Evolutionary conservation across 2,113 vertebrate genomes (phyloP).

Genomic region (Takifugu flavidus): DNA sequence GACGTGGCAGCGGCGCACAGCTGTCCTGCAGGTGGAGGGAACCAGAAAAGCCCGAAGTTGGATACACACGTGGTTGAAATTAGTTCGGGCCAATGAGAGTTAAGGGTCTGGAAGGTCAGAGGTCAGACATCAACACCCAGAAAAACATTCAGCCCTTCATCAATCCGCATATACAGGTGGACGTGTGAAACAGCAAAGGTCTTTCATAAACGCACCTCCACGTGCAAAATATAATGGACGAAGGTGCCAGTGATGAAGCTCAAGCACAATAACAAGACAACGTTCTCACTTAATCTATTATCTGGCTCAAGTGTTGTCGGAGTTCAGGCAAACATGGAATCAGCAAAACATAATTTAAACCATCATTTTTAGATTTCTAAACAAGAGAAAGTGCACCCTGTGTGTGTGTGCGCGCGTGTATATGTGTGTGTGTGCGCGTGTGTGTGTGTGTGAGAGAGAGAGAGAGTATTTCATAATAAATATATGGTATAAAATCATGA

Average conservation of each 20-base stretch:
- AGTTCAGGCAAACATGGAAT: too few species aligned
- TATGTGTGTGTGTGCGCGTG: too few species aligned
- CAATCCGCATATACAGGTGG: too few species aligned
- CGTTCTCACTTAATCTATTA: not conserved
- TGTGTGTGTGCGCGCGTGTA: too few species aligned
- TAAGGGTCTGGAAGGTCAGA: conserved; percentile 7
- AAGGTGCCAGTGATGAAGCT: not conserved
- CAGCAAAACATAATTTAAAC: too few species aligned
- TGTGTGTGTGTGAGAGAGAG: too few species aligned
- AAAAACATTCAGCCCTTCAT: not conserved
- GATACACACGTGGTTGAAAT: conserved; percentile 25
- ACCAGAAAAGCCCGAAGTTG: not conserved
- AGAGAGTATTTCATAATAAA: too few species aligned
- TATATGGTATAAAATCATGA: too few species aligned
- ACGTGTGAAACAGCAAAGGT: not conserved
- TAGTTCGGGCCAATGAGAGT: not conserved
- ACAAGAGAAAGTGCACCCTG: too few species aligned
- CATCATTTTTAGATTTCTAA: too few species aligned
- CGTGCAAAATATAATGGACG: not conserved
- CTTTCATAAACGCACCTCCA: not conserved
- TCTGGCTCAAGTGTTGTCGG: not conserved
- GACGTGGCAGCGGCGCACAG: conserved; percentile 68
- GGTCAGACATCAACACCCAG: conserved; percentile 9
- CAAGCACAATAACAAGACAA: not conserved
- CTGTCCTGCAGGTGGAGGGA: conserved; percentile 65